phyloP scores from a whole-genome alignment of 2,113 vertebrate species.

The Oceanites oceanicus region DNA sequence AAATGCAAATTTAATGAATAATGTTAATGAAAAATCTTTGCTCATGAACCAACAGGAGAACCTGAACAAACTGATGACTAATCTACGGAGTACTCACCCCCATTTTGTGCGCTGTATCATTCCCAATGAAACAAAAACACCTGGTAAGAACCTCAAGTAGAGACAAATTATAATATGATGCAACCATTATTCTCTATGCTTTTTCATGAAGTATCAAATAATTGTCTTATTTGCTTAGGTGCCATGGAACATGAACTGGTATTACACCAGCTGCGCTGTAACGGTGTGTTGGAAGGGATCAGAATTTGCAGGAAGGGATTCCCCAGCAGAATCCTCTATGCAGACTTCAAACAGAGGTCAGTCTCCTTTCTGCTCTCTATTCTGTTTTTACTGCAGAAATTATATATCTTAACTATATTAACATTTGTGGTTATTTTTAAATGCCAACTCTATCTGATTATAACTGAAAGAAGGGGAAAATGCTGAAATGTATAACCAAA shows the following conservation, averaged over 20 bases:
- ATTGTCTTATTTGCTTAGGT: constrained; percentile 29
- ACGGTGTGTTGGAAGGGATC: constrained; percentile 27
- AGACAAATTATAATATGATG: background rate
- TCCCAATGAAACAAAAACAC: too few species aligned
- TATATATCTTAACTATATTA: background rate
- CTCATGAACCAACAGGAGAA: background rate
- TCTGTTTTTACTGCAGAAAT: background rate
- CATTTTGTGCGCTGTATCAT: too few species aligned
- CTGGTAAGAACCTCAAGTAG: background rate
- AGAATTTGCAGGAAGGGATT: constrained; percentile 33
- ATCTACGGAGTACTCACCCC: too few species aligned
- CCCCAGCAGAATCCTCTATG: constrained; percentile 56
- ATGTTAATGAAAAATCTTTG: background rate
- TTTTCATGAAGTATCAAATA: background rate
- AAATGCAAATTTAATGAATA: too few species aligned
- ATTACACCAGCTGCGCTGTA: constrained; percentile 42
- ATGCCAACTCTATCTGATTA: background rate
- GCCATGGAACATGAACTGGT: constrained; percentile 58
- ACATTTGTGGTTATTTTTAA: background rate
- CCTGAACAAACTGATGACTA: too few species aligned
- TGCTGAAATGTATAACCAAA: background rate
- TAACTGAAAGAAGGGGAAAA: background rate
- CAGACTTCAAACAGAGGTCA: constrained; percentile 88
- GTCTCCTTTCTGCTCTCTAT: background rate
- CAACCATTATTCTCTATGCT: background rate